phyloP scores from a whole-genome alignment of 2,797 vertebrate species.

The Helarctos malayanus region DNA sequence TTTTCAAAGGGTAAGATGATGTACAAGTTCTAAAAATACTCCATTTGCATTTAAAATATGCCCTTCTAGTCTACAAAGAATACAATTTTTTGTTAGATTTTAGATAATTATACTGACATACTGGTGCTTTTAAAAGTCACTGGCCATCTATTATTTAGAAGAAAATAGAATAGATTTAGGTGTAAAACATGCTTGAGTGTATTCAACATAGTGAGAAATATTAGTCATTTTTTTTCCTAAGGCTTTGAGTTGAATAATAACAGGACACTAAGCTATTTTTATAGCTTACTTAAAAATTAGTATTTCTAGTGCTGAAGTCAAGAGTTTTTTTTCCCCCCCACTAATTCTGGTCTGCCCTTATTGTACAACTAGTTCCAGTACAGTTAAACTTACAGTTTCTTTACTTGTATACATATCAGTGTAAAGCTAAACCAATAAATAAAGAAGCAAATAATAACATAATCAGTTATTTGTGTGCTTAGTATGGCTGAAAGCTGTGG shows the following conservation, averaged over 20 bases:
- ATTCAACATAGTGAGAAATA: slow-evolving; percentile 36
- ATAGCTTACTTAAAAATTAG: slow-evolving; percentile 46
- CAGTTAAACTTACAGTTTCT: not conserved
- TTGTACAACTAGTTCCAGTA: too few relatives aligned
- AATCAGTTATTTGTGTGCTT: not conserved
- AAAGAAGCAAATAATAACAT: not conserved
- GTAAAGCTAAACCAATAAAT: not conserved
- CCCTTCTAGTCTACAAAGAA: slow-evolving; percentile 67
- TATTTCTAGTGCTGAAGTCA: slow-evolving; percentile 17
- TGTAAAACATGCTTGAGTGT: not conserved
- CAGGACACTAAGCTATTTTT: not conserved
- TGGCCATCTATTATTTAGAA: slow-evolving; percentile 64
- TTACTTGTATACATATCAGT: not conserved
- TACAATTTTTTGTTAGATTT: slow-evolving; percentile 64
- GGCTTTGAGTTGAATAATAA: slow-evolving; percentile 30
- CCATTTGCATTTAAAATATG: slow-evolving; percentile 79
- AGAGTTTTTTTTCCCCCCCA: not conserved
- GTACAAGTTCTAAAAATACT: slow-evolving; percentile 71
- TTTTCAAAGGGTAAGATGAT: slow-evolving; percentile 75
- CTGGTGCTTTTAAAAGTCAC: slow-evolving; percentile 61
- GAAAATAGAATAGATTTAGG: slow-evolving; percentile 37
- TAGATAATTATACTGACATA: slow-evolving; percentile 70
- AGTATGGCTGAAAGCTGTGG: not conserved
- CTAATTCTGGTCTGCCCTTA: not conserved
- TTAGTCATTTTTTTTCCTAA: not conserved